Evolutionary conservation across 2,888 invertebrate species (phyloP).

Genomic region (Stenoptilia bipunctidactyla): DNA sequence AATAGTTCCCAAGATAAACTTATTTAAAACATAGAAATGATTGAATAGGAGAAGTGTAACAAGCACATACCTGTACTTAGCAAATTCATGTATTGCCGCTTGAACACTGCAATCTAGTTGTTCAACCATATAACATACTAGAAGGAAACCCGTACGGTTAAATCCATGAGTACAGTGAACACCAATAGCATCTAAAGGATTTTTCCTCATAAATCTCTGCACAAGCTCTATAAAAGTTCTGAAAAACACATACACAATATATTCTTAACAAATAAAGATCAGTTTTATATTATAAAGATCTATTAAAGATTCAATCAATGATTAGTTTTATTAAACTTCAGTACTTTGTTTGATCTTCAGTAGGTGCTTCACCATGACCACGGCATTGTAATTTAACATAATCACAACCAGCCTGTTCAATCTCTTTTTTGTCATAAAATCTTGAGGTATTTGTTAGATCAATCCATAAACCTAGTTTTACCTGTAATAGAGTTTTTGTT

Average conservation of each 20-base stretch:
- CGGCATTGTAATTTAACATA: constrained; percentile 92
- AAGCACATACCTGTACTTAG: constrained; percentile 68
- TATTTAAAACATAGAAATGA: too few species aligned
- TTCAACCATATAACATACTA: constrained; percentile 91
- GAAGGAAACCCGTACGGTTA: constrained; percentile 96
- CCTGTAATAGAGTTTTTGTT: constrained; percentile 67
- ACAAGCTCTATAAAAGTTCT: constrained; percentile 86
- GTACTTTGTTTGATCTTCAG: constrained; percentile 80
- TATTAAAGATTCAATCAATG: too few species aligned
- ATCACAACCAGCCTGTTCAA: constrained; percentile 81
- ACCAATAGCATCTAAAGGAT: constrained; percentile 83
- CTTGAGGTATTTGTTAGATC: constrained; percentile 96
- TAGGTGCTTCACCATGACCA: constrained; percentile 95
- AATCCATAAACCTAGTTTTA: constrained; percentile 94
- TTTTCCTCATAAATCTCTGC: constrained; percentile 80
- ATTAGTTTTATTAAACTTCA: too few species aligned
- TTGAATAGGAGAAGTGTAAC: too few species aligned
- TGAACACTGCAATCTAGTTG: constrained; percentile 86
- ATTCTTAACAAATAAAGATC: too few species aligned
- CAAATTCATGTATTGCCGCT: constrained; percentile 84
- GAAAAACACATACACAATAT: too few species aligned
- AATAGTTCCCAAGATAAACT: too few species aligned
- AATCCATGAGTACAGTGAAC: constrained; percentile 99
- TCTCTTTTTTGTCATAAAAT: constrained; percentile 88
- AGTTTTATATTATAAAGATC: too few species aligned